Base-by-base conservation (phyloP, 2,113 vertebrate species). In the Leiothrix lutea region DNA sequence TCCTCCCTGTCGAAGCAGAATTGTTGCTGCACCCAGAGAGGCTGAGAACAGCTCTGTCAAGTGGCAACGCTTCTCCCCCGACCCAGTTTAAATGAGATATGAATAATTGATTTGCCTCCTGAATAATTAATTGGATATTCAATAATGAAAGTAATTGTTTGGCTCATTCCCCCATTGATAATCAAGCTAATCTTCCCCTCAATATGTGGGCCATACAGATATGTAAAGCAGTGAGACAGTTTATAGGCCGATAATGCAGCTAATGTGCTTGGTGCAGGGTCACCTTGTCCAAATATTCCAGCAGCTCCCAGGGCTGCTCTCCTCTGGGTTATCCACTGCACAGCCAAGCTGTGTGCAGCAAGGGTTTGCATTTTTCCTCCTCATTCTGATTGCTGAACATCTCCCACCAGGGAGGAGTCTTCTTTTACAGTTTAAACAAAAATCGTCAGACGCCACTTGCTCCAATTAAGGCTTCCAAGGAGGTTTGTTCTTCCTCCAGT, bases 71-170 rank as follows among this genome's bases (percentile, higher is more conserved):
- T 89, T 96, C 97, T 97, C 56, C 79, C 95, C 89, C 80, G 70
- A 60, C 95, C 93, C 94, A 20, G 35, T 98, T 98, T 98, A 98
- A 98, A 98, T 98, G 98, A 98, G 98, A 98, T 98, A 98, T 98
- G 97, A 98, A 98, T 98, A 98, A 98, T 98, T 98, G 97, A 98
- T 98, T 97, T 28, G 25, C 85, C 96, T 98, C 82, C 84, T 98
- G 98, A 98, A 98, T 98, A 98, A 98, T 98, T 98, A 98, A 98
- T 98, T 96, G 97, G 97, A 98, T 98, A 98, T 98, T 98, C 98
- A 98, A 98, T 98, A 98, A 98, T 97, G 97, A 98, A 98, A 98
- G 98, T 98, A 98, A 98, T 98, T 98, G 98, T 98, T 98, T 98
- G 98, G 96, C 97, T 96, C 98, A 97, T 98, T 96, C 97, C 94